Percentiles rank a stretch among this genome's conserved stretches.
Conservation (phyloP, 1,140 invertebrate genomes). For the Formica selysi region DNA sequence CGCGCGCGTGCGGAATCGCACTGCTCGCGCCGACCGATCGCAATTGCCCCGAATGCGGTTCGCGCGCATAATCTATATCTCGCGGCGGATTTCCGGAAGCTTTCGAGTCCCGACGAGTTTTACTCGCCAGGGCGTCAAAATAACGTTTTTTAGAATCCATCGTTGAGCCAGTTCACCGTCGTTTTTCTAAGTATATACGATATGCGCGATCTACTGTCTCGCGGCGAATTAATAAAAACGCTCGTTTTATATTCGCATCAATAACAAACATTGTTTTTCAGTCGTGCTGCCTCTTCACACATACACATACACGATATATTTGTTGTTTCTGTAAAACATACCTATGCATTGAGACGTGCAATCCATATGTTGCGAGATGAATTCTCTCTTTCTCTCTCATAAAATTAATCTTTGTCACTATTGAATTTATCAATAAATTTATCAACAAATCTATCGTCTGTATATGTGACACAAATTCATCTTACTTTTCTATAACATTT, state of each 20-base stretch:
- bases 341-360: not conserved
- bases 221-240: not conserved
- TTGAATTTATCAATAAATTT: not conserved
- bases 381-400: not conserved
- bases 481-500: not conserved
- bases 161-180: not conserved
- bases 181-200: constrained; percentile 23
- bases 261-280: constrained; percentile 1
- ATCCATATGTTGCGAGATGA: not conserved
- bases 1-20: constrained; percentile 57
- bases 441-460: not conserved
- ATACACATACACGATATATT: not conserved
- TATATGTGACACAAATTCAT: not conserved
- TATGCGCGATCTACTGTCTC: not conserved
- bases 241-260: not conserved
- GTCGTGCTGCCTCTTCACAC: not conserved
- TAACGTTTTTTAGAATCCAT: constrained; percentile 10
- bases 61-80: constrained; percentile 54
- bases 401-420: not conserved
- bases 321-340: not conserved
- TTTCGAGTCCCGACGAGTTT: not conserved
- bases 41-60: constrained; percentile 62
- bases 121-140: constrained; percentile 9
- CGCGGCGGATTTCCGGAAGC: constrained; percentile 35
- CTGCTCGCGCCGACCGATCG: constrained; percentile 59